phyloP scores from a whole-genome alignment of 2,113 vertebrate species.

The Bambusicola thoracicus region DNA sequence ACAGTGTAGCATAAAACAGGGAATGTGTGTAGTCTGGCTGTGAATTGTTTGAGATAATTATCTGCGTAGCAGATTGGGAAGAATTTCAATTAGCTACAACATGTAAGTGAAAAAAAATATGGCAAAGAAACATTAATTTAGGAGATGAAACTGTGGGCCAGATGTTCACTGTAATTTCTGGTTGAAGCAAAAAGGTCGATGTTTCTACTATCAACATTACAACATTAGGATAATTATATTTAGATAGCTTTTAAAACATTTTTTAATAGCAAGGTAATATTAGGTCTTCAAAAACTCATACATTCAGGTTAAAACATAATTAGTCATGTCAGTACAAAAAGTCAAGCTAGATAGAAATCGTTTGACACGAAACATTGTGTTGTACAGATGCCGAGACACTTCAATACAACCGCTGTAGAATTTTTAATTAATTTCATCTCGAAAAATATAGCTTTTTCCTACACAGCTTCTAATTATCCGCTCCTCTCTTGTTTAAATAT shows the following conservation, averaged over 20 bases:
- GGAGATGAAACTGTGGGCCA: background rate
- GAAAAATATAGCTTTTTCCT: constrained; percentile 1
- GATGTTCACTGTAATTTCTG: constrained; percentile 37
- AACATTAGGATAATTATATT: constrained; percentile 44
- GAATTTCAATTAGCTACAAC: constrained; percentile 28
- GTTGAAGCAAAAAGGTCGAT: constrained; percentile 49
- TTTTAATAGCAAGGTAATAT: constrained; percentile 44
- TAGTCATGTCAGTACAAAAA: constrained; percentile 28
- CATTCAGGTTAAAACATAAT: background rate
- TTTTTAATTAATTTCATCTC: background rate
- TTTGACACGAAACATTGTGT: constrained; percentile 13
- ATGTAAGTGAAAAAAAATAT: background rate
- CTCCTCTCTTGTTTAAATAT: constrained; percentile 4
- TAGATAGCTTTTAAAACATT: constrained; percentile 2
- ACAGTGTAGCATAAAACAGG: background rate
- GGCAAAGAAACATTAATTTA: constrained; percentile 56
- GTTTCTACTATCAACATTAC: constrained; percentile 32
- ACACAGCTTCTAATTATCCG: background rate
- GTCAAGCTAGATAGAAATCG: constrained; percentile 22
- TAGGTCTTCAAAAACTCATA: constrained; percentile 22
- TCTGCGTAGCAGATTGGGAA: background rate
- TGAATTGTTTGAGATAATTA: constrained; percentile 7
- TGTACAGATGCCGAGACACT: background rate
- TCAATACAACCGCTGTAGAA: background rate
- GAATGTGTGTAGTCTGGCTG: background rate